Conservation (phyloP, 2,888 invertebrate species). For the Dasysyrphus albostriatus region DNA sequence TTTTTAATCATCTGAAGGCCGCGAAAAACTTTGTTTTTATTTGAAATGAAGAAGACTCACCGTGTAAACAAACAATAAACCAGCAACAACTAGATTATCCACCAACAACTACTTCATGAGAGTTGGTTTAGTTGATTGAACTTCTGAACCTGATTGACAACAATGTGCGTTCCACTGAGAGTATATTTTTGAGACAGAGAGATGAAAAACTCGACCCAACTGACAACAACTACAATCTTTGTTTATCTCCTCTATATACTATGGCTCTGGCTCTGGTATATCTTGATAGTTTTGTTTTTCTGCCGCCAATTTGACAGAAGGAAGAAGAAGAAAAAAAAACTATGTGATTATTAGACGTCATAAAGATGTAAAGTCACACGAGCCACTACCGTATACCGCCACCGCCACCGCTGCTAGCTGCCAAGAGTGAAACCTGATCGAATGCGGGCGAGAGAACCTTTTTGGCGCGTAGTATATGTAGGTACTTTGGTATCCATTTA, state of each 20-base stretch:
- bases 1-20: conserved; percentile 4
- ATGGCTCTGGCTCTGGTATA: neutral
- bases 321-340: conserved; percentile 4
- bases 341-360: conserved; percentile 68
- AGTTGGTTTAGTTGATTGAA: conserved; percentile 68
- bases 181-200: conserved; percentile 33
- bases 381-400: neutral
- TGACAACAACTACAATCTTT: conserved; percentile 60
- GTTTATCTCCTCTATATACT: conserved; percentile 26
- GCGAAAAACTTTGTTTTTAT: conserved; percentile 43
- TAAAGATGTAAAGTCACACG: conserved; percentile 69
- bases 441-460: conserved; percentile 69
- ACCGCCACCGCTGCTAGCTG: neutral
- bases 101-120: conserved; percentile 25
- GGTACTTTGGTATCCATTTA: conserved; percentile 10
- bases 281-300: conserved; percentile 37
- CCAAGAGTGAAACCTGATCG: conserved; percentile 64
- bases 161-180: conserved; percentile 68
- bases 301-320: conserved; percentile 61
- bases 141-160: conserved; percentile 76
- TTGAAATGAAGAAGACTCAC: conserved; percentile 37
- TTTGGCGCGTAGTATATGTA: neutral
- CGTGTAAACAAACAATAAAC: conserved; percentile 69
- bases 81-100: conserved; percentile 72
- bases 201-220: conserved; percentile 70